Evolutionary conservation across 1,140 invertebrate genomes (phyloP), one percentile per base, ranked within the genome.

Genomic region (Laupala kohalensis): DNA sequence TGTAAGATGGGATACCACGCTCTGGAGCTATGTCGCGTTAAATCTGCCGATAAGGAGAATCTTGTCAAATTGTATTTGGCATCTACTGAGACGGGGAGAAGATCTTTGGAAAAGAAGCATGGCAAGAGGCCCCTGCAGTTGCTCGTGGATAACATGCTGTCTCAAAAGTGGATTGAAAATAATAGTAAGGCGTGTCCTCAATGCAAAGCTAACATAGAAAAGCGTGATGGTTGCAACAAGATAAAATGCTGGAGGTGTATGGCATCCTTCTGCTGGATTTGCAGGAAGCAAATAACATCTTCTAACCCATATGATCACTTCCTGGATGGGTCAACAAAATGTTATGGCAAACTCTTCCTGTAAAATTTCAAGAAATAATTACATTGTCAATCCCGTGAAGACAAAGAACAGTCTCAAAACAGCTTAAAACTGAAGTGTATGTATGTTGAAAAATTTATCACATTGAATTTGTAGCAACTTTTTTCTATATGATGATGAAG

Each of bases 1-100:
- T 91, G 89, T 78, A 84, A 84, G 77, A 84, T 84, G 78, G 83
- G 84, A 2, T 90, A 88, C 77, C 89, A 91, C 80, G 89, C 89
- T 12, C 78, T 90, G 67, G 86, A 86, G 71, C 85, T 86, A 5
- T 91, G 89, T 74, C 82, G 80, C 72, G 77, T 87, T 25, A 81
- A 53, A 53, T 9, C 72, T 86, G 85, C 77, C 73, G 83, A 87
- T 67, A 79, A 83, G 67, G 77, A 78, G 69, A 78, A 81, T 27
- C 76, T 88, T 29, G 78, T 83, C 25, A 81, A 85, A 28, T 80
- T 85, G 64, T 89, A 88, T 75, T 76, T 79, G 73, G 79, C 80
- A 71, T 87, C 80, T 15, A 77, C 80, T 69, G 71, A 74, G 19
- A 79, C 81, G 12, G 78, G 76, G 6, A 84, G 82, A 75, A 63